Evolutionary conservation across 2,888 invertebrate species (phyloP), one percentile per base, ranked within the genome.

Genomic region (Trachelus stipa): DNA sequence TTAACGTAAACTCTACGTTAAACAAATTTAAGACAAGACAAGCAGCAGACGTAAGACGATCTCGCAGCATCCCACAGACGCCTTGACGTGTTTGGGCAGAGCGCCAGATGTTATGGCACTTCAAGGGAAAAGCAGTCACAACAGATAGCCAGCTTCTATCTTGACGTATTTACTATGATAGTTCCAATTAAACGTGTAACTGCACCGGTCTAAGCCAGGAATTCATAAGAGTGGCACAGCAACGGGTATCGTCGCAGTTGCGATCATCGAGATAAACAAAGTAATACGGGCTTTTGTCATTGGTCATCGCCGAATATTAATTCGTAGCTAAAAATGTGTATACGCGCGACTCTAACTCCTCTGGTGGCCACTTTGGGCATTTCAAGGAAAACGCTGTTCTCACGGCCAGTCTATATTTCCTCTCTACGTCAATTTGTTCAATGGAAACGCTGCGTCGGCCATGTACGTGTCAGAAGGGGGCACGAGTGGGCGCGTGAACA

Each of bases 71-170:
- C 56, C 23, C 56, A 71, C 71, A 9, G 71, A 33, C 71, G 71
- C 71, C 71, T 71, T 71, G 71, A 71, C 31, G 71, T 15, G 71
- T 71, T 71, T 71, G 31, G 71, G 71, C 71, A 31, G 9, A 30
- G 71, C 31, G 71, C 71, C 71, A 71, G 31, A 31, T 71, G 31
- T 71, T 71, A 71, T 12, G 71, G 33, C 71, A 33, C 71, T 31
- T 15, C 71, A 71, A 71, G 71, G 71, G 11, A 71, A 71, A 12
- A 23, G 71, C 71, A 11, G 71, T 71, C 71, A 34, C 31, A 56
- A 56, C 56, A 9, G 9, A 23, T 2, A 56, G 56, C 9, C 23
- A 56, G 56, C 23, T 56, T 9, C 23, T 23, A 56, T 23, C 56
- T 56, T 56, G 6, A 56, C 23, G 56, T 23, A 56, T 56, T 56